Base-by-base conservation (phyloP, 64 coral and sea anemone species). In the Acropora tenuis region DNA sequence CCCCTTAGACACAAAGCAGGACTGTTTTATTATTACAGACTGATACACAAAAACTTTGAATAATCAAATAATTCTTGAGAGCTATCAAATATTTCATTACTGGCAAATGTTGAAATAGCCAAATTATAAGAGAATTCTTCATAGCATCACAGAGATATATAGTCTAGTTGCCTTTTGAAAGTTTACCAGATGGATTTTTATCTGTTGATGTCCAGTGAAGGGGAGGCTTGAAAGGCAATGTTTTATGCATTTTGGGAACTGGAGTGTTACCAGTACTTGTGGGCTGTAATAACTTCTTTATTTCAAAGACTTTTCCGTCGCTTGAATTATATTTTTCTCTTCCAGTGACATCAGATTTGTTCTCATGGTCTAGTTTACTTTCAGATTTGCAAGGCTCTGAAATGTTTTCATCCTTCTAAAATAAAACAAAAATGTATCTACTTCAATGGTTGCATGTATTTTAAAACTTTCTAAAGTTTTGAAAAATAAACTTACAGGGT, bases 241-340 rank as follows among this genome's bases (percentile, higher is more conserved):
- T n/a, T 8, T 69, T 60, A 42, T 4, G 30, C 3, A 41, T 8
- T n/a, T 66, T 46, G 69, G 48, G 76, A 11, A 2, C n/a, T 12
- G 2, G 69, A 41, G 41, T 79, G 18, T 1, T 2, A 50, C 41
- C 2, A 47, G 65, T 4, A 30, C 30, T 30, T 30, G 30, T 30
- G 73, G 20, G 15, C 45, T 49, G 66, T 79, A 48, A 8, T 45
- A 48, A 78, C 41, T 9, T 65, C 7, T 76, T 19, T 43, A 41
- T n/a, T 48, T 16, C 10, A 50, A 75, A 41, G 20, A 88, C n/a
- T 69, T 84, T 10, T 40, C 67, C 76, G 43, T 13, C 88, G 65
- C 12, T 71, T 71, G 61, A 30, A 19, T 16, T 16, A 47, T 44
- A n/a, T 71, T 46, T 17, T 18, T 9, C 2, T 48, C 45, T 69